Conservation (phyloP, 2,113 vertebrate genomes). For the Etheostoma cragini region DNA sequence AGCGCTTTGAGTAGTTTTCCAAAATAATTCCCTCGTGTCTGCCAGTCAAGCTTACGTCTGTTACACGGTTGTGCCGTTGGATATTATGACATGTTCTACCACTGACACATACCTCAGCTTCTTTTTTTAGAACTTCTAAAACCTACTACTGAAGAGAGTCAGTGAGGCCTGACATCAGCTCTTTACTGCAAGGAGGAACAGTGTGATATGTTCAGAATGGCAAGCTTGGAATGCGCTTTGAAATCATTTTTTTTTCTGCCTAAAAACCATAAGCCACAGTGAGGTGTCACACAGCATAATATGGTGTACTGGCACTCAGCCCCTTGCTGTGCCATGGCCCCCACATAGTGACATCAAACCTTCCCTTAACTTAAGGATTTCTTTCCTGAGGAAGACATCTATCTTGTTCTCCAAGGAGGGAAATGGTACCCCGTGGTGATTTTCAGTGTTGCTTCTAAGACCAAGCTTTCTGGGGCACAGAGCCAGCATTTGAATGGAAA, state of each 20-base stretch:
- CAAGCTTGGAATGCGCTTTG: conserved; percentile 62
- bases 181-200: conserved; percentile 56
- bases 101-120: conserved; percentile 37
- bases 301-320: conserved; percentile 54
- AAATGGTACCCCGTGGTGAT: conserved; percentile 41
- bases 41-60: conserved; percentile 61
- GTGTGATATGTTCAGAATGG: conserved; percentile 65
- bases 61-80: conserved; percentile 20
- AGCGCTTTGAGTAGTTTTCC: conserved; percentile 36
- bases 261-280: conserved; percentile 66
- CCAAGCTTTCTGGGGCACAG: conserved; percentile 47
- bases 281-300: conserved; percentile 62
- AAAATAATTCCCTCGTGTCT: conserved; percentile 36
- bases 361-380: conserved; percentile 51
- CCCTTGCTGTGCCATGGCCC: conserved; percentile 64
- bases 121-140: conserved; percentile 59
- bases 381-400: conserved; percentile 58
- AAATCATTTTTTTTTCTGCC: conserved; percentile 57
- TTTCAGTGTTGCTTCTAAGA: conserved; percentile 33
- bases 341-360: conserved; percentile 67
- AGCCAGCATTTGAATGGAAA: conserved; percentile 58
- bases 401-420: conserved; percentile 35
- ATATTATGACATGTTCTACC: conserved; percentile 40
- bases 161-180: conserved; percentile 61
- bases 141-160: conserved; percentile 45